Evolutionary conservation across 2,113 vertebrate species (phyloP), one percentile per base, ranked within the genome.

Genomic region (Saimiri boliviensis): DNA sequence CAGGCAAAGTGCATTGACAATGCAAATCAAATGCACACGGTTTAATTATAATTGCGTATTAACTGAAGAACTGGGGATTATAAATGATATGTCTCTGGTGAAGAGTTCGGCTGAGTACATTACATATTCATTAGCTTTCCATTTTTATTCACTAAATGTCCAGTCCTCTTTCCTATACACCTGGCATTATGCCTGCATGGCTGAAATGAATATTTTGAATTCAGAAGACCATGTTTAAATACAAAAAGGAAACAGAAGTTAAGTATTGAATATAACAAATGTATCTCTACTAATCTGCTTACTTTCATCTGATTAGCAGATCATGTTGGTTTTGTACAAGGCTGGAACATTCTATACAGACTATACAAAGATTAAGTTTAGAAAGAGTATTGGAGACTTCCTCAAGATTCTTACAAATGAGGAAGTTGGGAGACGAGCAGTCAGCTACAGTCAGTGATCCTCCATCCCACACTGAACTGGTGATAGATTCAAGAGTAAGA

Each of bases 41-140:
- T 98, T 97, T 97, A 98, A 98, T 98, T 98, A 98, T 96, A 98
- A 97, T 91, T 79, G 30, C 94, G 83, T 96, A 94, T 94, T 96
- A 95, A 94, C 87, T 82, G 98, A 97, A 97, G 94, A 98, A 96
- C 37, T 6, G 42, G 5, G 71, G 90, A 97, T 99, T 98, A 98
- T 96, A 98, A 97, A 98, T 89, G 94, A 86, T 96, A 20, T 96
- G 54, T 98, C 96, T 98, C 81, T 97, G 35, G 89, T 93, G 54
- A 96, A 97, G 96, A 96, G 74, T 97, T 97, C 54, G 16, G 85
- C 73, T 97, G 94, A 98, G 89, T 95, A 97, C 94, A 98, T 98
- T 98, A 97, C 73, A 98, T 98, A 98, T 98, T 98, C 98, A 98
- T 97, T 98, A 96, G 90, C 76, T 97, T 86, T 47, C 37, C 96